These are phyloP conservation scores for Hippolais icterina DNA, from an alignment of 2,113 vertebrate genomes.

Conservation along the genomic window DNA sequence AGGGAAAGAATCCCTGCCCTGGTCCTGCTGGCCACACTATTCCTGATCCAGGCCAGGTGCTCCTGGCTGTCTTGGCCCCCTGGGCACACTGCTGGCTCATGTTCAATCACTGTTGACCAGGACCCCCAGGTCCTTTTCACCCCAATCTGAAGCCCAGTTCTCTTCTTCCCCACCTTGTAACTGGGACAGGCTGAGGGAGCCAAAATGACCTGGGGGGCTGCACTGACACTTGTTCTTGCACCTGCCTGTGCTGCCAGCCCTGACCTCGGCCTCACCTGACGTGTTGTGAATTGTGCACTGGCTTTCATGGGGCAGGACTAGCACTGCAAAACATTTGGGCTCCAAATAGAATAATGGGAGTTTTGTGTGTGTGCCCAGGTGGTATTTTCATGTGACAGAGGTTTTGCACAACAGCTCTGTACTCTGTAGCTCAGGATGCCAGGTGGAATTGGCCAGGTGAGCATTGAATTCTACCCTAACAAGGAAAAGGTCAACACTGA, in stretches of 20 bases:
- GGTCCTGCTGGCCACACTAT: neutral
- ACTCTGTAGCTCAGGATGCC: accelerated
- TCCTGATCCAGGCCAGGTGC: neutral
- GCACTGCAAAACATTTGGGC: too few relatives aligned
- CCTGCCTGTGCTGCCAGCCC: neutral
- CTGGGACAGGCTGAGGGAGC: accelerated
- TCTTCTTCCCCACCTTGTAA: accelerated
- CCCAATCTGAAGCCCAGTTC: neutral
- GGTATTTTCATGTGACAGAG: neutral
- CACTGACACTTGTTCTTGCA: neutral
- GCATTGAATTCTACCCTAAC: neutral
- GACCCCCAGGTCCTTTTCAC: too few relatives aligned
- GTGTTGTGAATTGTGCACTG: too few relatives aligned
- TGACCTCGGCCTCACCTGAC: neutral
- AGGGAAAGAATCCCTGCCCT: neutral
- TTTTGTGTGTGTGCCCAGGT: neutral
- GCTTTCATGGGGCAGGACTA: neutral
- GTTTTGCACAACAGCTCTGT: neutral
- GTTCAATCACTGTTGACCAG: neutral
- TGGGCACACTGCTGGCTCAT: neutral
- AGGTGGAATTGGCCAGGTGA: neutral
- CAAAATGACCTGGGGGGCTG: neutral
- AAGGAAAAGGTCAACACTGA: neutral
- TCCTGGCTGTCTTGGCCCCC: neutral
- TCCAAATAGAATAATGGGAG: neutral